These are phyloP conservation scores for Cephalotes varians DNA, from an alignment of 2,888 invertebrate genomes.

Conservation along the genomic window DNA sequence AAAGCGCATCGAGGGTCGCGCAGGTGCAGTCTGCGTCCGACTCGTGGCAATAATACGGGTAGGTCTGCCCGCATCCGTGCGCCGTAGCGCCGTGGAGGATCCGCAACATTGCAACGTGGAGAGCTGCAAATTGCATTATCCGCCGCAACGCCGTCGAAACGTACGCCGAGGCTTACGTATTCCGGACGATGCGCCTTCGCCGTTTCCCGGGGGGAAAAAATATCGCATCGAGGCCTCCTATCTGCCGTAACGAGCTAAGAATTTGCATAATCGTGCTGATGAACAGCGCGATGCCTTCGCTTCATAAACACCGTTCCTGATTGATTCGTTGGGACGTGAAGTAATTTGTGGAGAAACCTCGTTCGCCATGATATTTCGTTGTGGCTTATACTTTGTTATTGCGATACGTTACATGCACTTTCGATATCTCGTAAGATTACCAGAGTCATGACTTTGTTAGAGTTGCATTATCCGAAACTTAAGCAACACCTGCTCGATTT, in stretches of 20 bases:
- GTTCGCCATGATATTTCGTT: slow-evolving; percentile 9
- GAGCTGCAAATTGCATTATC: slow-evolving; percentile 55
- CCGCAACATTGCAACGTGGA: slow-evolving; percentile 36
- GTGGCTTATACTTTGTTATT: not conserved
- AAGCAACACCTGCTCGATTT: slow-evolving; percentile 17
- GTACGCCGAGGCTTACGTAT: slow-evolving; percentile 7
- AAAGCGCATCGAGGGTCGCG: slow-evolving; percentile 55
- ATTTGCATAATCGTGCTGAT: slow-evolving; percentile 49
- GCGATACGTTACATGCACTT: slow-evolving; percentile 7
- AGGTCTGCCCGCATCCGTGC: slow-evolving; percentile 68
- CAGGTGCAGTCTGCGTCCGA: slow-evolving; percentile 67
- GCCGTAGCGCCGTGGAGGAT: slow-evolving; percentile 41
- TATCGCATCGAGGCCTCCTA: slow-evolving; percentile 11
- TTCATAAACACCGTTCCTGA: slow-evolving; percentile 36
- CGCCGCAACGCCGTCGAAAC: slow-evolving; percentile 34
- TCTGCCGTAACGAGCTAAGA: slow-evolving; percentile 23
- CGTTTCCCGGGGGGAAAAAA: not conserved
- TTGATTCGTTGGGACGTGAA: slow-evolving; percentile 42
- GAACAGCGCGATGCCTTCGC: slow-evolving; percentile 28
- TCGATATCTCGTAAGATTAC: slow-evolving; percentile 13
- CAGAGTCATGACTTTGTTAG: slow-evolving; percentile 25
- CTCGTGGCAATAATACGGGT: slow-evolving; percentile 73
- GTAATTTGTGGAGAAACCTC: slow-evolving; percentile 40
- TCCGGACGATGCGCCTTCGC: not conserved
- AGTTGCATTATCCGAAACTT: not conserved